A percentile compares a stretch with the other conserved stretches of the same genome.
Conservation (phyloP, 2,888 invertebrate species). For the Drosophila limbata region DNA sequence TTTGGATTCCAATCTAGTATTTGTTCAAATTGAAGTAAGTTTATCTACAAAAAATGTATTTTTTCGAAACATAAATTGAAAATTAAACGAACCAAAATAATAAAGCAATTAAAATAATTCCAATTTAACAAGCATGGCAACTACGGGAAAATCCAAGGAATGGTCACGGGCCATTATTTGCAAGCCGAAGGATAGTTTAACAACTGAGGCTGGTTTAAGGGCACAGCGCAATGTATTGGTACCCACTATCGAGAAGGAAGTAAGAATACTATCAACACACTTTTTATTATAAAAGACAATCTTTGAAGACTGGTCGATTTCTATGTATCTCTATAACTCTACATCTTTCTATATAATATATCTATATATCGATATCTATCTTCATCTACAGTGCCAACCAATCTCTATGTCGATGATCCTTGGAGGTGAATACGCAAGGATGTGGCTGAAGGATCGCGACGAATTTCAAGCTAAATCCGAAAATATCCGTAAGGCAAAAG, state of each 20-base stretch:
- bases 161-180: constrained; percentile 61
- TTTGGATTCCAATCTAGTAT: background rate
- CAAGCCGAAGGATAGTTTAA: constrained; percentile 68
- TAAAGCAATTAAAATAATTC: background rate
- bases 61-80: background rate
- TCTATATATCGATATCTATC: background rate
- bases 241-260: constrained; percentile 65
- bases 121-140: background rate
- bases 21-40: background rate
- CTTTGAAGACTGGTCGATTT: too few species aligned
- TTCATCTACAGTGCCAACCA: background rate
- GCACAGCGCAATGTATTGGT: constrained; percentile 46
- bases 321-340: background rate
- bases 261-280: constrained; percentile 32
- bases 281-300: too few species aligned
- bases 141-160: constrained; percentile 36
- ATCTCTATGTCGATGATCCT: constrained; percentile 57
- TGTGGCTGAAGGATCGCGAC: constrained; percentile 69
- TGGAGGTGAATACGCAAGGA: constrained; percentile 68
- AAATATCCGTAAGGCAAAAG: constrained; percentile 43
- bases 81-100: background rate
- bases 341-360: background rate
- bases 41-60: background rate
- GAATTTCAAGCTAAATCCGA: constrained; percentile 33
- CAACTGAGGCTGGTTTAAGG: constrained; percentile 53